phyloP scores from a whole-genome alignment of 2,797 vertebrate genomes.

The Sparidentex hasta region DNA sequence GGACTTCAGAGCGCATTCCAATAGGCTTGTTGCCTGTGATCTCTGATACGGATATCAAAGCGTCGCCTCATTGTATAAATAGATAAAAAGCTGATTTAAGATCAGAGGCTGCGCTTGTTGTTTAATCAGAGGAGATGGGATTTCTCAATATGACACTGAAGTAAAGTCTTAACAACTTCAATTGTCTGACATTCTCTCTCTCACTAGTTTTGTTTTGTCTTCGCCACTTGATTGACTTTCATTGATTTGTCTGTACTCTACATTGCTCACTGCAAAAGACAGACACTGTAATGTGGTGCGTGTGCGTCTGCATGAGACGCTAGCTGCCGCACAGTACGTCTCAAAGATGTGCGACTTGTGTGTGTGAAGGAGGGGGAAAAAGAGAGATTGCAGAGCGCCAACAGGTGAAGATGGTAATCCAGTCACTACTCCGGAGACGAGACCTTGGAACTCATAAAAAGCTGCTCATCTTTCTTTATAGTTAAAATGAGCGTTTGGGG shows the following conservation, averaged over 20 bases:
- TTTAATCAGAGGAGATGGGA: conserved; percentile 41
- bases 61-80: conserved; percentile 62
- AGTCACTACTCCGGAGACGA: conserved; percentile 53
- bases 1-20: conserved; percentile 63
- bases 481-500: conserved; percentile 42
- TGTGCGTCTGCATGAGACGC: background rate
- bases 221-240: background rate
- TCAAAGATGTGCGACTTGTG: conserved; percentile 15
- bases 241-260: conserved; percentile 10
- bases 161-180: conserved; percentile 7
- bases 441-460: conserved; percentile 61
- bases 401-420: conserved; percentile 66
- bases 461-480: conserved; percentile 56
- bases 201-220: conserved; percentile 1
- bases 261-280: conserved; percentile 18
- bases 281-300: conserved; percentile 9
- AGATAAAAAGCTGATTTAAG: conserved; percentile 56
- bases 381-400: conserved; percentile 29
- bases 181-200: background rate
- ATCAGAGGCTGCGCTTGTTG: conserved; percentile 37
- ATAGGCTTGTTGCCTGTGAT: conserved; percentile 67
- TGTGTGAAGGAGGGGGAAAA: background rate
- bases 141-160: conserved; percentile 21
- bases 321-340: conserved; percentile 13
- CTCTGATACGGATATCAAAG: conserved; percentile 71